Evolutionary conservation across 1,140 invertebrate species (phyloP).

Genomic region (Camponotus pennsylvanicus): DNA sequence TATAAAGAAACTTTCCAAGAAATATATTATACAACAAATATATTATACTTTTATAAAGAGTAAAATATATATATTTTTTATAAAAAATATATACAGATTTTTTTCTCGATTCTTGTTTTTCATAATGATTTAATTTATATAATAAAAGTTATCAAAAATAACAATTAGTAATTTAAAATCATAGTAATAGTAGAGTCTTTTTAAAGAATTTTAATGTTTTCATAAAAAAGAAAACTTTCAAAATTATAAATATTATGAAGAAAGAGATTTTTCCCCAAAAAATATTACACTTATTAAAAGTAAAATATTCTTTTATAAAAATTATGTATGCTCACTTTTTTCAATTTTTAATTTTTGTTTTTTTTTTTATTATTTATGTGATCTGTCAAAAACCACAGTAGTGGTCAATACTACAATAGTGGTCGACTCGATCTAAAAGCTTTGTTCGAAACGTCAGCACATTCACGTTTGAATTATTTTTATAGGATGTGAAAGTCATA

Average conservation of each 20-base stretch:
- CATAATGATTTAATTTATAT: too few species aligned
- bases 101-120: too few species aligned
- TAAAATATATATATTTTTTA: too few species aligned
- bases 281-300: neutral
- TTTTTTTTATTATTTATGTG: neutral
- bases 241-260: neutral
- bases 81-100: too few species aligned
- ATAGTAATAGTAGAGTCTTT: neutral
- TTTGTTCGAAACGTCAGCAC: neutral
- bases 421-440: neutral
- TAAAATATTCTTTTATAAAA: neutral
- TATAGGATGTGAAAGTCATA: conserved; percentile 10
- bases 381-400: neutral
- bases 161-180: too few species aligned
- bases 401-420: neutral
- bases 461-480: conserved; percentile 23
- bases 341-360: neutral
- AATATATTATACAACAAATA: too few species aligned
- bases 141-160: too few species aligned
- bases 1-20: too few species aligned
- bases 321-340: neutral
- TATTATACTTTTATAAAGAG: too few species aligned
- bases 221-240: neutral
- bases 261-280: neutral
- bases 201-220: neutral